phyloP scores from a whole-genome alignment of 2,888 invertebrate genomes.

The Chrysolina oricalcia region DNA sequence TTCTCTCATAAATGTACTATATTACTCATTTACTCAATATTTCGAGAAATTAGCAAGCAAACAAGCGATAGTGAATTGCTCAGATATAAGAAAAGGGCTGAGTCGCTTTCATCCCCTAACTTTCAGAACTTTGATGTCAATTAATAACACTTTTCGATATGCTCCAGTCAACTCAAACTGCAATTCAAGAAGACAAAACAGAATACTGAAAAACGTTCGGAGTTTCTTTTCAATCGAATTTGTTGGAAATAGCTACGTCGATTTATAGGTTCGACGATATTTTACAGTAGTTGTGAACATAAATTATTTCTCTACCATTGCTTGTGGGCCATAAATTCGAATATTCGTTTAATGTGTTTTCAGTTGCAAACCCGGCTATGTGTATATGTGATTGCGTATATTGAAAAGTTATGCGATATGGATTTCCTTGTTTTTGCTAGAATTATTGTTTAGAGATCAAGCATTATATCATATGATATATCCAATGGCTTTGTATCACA shows the following conservation, averaged over 20 bases:
- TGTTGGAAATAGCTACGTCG: not conserved
- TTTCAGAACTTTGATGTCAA: too few species aligned
- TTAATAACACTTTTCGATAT: too few species aligned
- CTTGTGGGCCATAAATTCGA: slow-evolving; percentile 54
- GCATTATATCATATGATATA: not conserved
- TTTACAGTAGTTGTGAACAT: slow-evolving; percentile 47
- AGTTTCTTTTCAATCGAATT: not conserved
- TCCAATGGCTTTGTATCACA: not conserved
- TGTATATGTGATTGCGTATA: slow-evolving; percentile 48
- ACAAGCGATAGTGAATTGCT: too few species aligned
- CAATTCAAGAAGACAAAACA: not conserved
- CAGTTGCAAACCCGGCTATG: slow-evolving; percentile 57
- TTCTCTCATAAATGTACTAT: too few species aligned
- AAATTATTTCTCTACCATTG: slow-evolving; percentile 47
- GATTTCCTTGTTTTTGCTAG: slow-evolving; percentile 53
- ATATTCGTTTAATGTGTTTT: slow-evolving; percentile 63
- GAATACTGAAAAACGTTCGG: not conserved
- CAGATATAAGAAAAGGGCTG: too few species aligned
- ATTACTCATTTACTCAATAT: too few species aligned
- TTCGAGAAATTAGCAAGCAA: not conserved
- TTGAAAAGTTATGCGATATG: slow-evolving; percentile 58
- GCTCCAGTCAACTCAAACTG: too few species aligned
- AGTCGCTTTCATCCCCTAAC: too few species aligned
- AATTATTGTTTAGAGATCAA: slow-evolving; percentile 24
- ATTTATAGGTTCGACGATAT: slow-evolving; percentile 47